A percentile compares a stretch with the other conserved stretches of the same genome.
These are phyloP conservation scores for Helleia helle DNA, from an alignment of 2,888 invertebrate species.

Conservation along the genomic window DNA sequence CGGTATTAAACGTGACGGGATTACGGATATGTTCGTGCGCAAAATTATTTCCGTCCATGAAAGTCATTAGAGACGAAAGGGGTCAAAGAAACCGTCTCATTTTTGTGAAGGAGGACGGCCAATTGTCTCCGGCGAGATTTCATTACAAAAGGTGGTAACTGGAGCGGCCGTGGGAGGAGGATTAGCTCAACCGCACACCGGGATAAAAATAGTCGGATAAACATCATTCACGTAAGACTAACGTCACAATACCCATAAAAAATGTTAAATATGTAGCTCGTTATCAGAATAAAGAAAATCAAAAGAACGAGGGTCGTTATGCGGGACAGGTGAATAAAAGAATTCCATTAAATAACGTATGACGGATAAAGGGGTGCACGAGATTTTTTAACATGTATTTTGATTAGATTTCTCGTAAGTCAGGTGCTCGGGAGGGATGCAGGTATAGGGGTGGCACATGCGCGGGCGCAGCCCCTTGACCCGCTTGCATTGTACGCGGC, in stretches of 20 bases:
- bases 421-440: slow-evolving; percentile 55
- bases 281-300: slow-evolving; percentile 33
- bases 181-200: neutral
- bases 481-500: slow-evolving; percentile 70
- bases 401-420: slow-evolving; percentile 32
- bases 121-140: slow-evolving; percentile 42
- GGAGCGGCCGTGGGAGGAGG: slow-evolving; percentile 28
- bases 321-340: slow-evolving; percentile 56
- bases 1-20: neutral
- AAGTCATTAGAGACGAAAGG: slow-evolving; percentile 49
- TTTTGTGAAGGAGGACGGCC: slow-evolving; percentile 49
- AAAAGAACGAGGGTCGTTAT: slow-evolving; percentile 37
- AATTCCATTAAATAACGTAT: slow-evolving; percentile 43
- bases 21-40: neutral
- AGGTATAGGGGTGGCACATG: slow-evolving; percentile 42
- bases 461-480: slow-evolving; percentile 54
- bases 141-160: slow-evolving; percentile 38
- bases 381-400: slow-evolving; percentile 32
- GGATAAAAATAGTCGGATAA: slow-evolving; percentile 2
- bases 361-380: too few species aligned
- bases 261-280: slow-evolving; percentile 11
- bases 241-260: slow-evolving; percentile 12
- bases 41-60: slow-evolving; percentile 16
- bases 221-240: neutral
- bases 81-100: slow-evolving; percentile 57